Conservation (phyloP, 2,113 vertebrate genomes). For the Cairina moschata region DNA sequence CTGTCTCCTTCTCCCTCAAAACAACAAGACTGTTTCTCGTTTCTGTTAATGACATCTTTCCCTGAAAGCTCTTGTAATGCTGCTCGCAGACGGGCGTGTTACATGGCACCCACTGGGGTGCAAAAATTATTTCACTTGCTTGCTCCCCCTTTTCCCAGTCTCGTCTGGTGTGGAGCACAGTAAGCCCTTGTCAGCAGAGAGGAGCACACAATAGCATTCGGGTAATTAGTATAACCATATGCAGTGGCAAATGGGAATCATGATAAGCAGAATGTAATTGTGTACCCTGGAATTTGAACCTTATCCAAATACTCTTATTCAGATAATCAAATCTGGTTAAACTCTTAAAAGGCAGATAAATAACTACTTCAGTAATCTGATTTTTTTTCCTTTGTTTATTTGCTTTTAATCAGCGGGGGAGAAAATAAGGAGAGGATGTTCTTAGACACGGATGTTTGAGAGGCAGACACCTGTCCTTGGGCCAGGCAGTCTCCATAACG, state of each 20-base stretch:
- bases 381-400: not conserved
- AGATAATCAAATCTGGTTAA: constrained; percentile 59
- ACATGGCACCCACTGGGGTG: rapidly evolving
- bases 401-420: not conserved
- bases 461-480: not conserved
- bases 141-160: not conserved
- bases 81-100: not conserved
- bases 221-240: constrained; percentile 53
- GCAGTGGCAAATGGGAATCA: constrained; percentile 62
- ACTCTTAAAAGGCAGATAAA: constrained; percentile 60
- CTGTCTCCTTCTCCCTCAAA: not conserved
- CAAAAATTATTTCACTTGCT: not conserved
- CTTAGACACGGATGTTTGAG: not conserved
- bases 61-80: not conserved
- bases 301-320: constrained; percentile 54
- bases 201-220: not conserved
- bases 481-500: not conserved
- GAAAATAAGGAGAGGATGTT: not conserved
- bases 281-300: constrained; percentile 60
- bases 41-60: not conserved
- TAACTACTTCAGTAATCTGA: constrained; percentile 26
- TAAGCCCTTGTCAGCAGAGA: not conserved
- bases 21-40: rapidly evolving
- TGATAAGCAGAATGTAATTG: constrained; percentile 59
- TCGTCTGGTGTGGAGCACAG: not conserved